Base-by-base conservation (phyloP, 2,113 vertebrate genomes). In the Psittacara wagleri region DNA sequence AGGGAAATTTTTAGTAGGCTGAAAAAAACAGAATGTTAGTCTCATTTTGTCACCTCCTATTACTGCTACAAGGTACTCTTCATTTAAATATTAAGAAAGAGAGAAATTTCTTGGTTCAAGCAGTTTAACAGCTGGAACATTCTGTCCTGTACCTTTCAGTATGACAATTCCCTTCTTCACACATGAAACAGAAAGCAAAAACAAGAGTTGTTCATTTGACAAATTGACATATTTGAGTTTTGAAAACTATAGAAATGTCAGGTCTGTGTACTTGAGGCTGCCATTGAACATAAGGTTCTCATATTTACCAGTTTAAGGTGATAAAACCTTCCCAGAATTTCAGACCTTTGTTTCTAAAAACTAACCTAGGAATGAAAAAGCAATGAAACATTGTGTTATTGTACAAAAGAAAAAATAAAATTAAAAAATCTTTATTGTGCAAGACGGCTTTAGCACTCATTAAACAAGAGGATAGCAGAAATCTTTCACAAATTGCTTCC, bases 321-420 rank as follows among this genome's bases (percentile, higher is more conserved):
- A 88, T 78, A 91, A 95, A 96, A 57, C 33, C 18, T 66, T 77
- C 80, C 33, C 24, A 94, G 39, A 59, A 77, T 70, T 92, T 91
- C 49, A 86, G 69, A 44, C 68, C 24, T 80, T 92, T 96, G 76
- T 83, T 95, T 92, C 18, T 57, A 62, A 83, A 74, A 63, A 48
- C 3, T 27, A 69, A 6, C 28, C 7, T 70, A 48, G 46, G 41
- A 70, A 74, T 62, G 37, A 66, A 94, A 94, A 74, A 52, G 17
- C 51, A 94, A 86, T 83, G 28, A 24, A 3, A 29, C 20, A 86
- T 92, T 95, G 54, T 94, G 15, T 63, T 83, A 31, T 33, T 79
- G 15, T n/a, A 67, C 8, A 1, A 49, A 46, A 62, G 37, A 54
- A 68, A 19, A 13, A 10, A 13, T 52, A 33, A 49, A 25, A 24